These are phyloP conservation scores for Rafetus swinhoei DNA, from an alignment of 2,113 vertebrate genomes.

Conservation along the genomic window DNA sequence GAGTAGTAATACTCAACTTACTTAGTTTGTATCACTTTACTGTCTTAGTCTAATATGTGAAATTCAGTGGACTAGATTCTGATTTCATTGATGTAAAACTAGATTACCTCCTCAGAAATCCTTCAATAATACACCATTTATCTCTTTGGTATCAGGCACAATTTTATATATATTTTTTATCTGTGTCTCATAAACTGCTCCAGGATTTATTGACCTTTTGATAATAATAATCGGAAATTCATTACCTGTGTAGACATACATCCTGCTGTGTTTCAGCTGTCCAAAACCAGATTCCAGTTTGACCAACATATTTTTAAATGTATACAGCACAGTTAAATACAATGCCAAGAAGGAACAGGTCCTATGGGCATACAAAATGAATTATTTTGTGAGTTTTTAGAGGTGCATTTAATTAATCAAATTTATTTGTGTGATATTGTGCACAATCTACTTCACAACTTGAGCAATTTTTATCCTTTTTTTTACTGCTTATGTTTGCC, in stretches of 20 bases:
- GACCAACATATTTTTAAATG: not conserved
- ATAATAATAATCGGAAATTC: not conserved
- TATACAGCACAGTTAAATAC: not conserved
- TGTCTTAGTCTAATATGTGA: not conserved
- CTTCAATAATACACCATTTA: conserved; percentile 3
- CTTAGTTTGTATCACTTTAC: not conserved
- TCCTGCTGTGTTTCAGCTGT: not conserved
- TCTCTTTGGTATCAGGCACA: not conserved
- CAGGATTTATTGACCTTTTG: not conserved
- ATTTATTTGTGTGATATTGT: not conserved
- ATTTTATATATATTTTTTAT: conserved; percentile 19
- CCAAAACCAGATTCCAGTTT: not conserved
- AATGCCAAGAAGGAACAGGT: not conserved
- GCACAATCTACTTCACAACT: not conserved
- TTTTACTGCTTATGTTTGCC: not conserved
- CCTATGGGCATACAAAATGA: not conserved
- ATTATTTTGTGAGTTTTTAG: not conserved
- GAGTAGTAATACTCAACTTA: not conserved
- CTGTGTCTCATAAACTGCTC: not conserved
- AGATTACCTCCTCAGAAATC: not conserved
- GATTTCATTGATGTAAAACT: conserved; percentile 28
- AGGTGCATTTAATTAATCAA: not conserved
- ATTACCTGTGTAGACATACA: not conserved
- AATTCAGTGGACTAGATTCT: conserved; percentile 4
- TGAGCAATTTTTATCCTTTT: not conserved